Base-by-base conservation (phyloP, 1,140 invertebrate species). In the Anastrepha ludens region DNA sequence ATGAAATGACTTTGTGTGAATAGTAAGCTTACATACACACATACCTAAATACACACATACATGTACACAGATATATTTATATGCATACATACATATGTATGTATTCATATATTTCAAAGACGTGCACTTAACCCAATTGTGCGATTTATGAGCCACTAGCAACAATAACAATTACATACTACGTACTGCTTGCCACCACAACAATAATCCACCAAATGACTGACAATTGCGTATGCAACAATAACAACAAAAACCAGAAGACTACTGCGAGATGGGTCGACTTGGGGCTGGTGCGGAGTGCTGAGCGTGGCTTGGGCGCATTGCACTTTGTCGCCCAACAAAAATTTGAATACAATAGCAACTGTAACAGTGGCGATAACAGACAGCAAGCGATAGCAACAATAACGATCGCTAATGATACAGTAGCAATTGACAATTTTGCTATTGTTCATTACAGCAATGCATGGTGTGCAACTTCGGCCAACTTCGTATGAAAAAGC, bases 41-140 rank as follows among this genome's bases (percentile, higher is more conserved):
- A 62, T n/a, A 17, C 5, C 9, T 13, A 74, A 74, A 55, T 55
- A 55, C 50, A 55, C 11, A 55, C 50, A 55, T 55, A 55, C 11
- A 55, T 55, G 50, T 55, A 55, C 50, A 55, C 11, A 29, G 29
- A 29, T 29, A 29, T 8, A 55, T 55, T 2, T 55, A 2, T 55
- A 11, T 55, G 11, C 50, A 55, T 55, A 55, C 50, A 55, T 9
- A 13, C 47, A n/a, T 67, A 29, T 67, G 29, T 64, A 64, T 64
- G 17, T n/a, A 64, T n/a, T 17, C 5, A 64, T 1, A 50, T 47
- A 58, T 81, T 81, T 55, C 47, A 81, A 81, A 81, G 74, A 81
- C 74, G 74, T 81, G 74, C 74, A 81, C 74, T 81, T 81, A 81
- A 81, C 74, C 74, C 74, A 81, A 81, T 81, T 81, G 74, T 81